Percentiles rank a stretch among this genome's conserved stretches.
These are phyloP conservation scores for Sebastes jordani DNA, from an alignment of 2,797 vertebrate species.

Conservation along the genomic window DNA sequence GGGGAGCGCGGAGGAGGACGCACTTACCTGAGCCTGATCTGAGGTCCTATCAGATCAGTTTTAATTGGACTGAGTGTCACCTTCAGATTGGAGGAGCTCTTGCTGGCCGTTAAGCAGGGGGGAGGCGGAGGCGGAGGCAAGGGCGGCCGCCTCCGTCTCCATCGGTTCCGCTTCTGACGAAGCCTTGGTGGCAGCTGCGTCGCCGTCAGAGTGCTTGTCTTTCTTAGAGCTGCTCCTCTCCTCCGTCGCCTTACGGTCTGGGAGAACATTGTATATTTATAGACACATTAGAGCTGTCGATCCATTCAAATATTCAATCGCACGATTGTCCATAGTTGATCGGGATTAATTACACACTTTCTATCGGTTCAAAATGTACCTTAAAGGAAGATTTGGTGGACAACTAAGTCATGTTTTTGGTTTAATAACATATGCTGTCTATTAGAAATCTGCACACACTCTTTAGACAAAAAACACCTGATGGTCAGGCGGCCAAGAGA, in stretches of 20 bases:
- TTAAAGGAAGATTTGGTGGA: not conserved
- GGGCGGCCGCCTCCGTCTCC: conserved; percentile 88
- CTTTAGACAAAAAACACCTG: not conserved
- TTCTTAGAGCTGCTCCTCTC: conserved; percentile 92
- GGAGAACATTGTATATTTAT: conserved; percentile 43
- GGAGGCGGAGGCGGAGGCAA: conserved; percentile 87
- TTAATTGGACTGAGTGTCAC: conserved; percentile 99
- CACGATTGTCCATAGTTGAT: too few species aligned
- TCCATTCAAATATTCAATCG: too few species aligned
- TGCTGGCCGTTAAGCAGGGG: conserved; percentile 97
- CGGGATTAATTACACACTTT: too few species aligned
- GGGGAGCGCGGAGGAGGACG: conserved; percentile 86
- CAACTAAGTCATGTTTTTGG: not conserved
- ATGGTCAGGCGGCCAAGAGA: not conserved
- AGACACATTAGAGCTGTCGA: too few species aligned
- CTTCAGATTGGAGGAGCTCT: conserved; percentile 99
- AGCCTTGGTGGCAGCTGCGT: conserved; percentile 70
- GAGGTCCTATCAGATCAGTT: conserved; percentile 99
- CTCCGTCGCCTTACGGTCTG: conserved; percentile 94
- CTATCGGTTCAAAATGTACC: too few species aligned
- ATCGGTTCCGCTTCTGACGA: conserved; percentile 88
- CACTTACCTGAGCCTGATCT: conserved; percentile 97
- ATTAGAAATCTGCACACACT: not conserved
- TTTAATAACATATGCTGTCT: too few species aligned
- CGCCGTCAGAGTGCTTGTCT: conserved; percentile 85